Evolutionary conservation across 2,113 vertebrate species (phyloP), one percentile per base, ranked within the genome.

Genomic region (Laticauda colubrina): DNA sequence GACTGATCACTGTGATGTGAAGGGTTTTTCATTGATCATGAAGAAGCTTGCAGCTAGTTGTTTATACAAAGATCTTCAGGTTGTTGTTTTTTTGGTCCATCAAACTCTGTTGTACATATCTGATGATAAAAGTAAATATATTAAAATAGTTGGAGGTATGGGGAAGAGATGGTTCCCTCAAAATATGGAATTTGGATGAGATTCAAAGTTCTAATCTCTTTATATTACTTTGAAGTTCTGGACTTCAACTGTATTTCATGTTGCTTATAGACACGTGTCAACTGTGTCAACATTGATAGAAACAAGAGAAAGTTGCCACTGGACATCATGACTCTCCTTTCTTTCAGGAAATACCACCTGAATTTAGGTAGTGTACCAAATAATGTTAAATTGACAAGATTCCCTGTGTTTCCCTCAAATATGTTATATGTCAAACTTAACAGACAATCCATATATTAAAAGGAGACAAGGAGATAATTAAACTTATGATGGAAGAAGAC

Each of bases 351-450:
- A 15, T 53, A 93, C 14, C 23, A 90, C 14, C 12, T 90, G 15
- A 93, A 93, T 91, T 21, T 87, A 8, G 53, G 39, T 53, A 24
- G 18, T 69, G 5, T 91, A 18, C 56, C 9, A 85, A 94, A 45
- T 0, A 69, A 9, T 3, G 85, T 88, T 93, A 93, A 87, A 57
- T 8, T 56, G 86, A 55, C 48, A 29, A 1, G 75, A 61, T 91
- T 94, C 93, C 24, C 87, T 5, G 8, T 0, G 39, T 29, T 9
- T 91, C 43, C 1, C 9, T 23, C 29, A 45, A 1, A 64, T 20
- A 61, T 91, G 29, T 91, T 86, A 90, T 29, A 89, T 6, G 88
- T 91, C 89, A 92, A 55, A 18, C 23, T 89, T 86, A 91, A 85
- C 8, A 7, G 1, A 64, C 10, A 93, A 39, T 0, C 1, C 2